These are phyloP conservation scores for Leucophenga maculata DNA, from an alignment of 2,888 invertebrate species.

Conservation along the genomic window DNA sequence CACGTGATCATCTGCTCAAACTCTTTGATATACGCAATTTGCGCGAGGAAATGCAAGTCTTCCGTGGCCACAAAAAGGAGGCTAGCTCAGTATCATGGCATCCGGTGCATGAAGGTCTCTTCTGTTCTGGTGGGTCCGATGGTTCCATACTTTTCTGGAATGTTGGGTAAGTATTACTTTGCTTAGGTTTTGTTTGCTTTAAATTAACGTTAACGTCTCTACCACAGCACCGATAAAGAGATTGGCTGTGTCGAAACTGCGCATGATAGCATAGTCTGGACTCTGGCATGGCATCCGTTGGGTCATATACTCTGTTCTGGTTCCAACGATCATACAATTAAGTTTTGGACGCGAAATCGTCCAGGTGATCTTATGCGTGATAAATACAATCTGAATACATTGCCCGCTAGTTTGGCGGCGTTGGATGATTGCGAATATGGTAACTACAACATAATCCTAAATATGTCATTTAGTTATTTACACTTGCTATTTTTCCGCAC, in stretches of 20 bases:
- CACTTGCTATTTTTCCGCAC: not conserved
- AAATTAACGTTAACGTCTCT: slow-evolving; percentile 29
- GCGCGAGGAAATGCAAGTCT: slow-evolving; percentile 95
- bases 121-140: slow-evolving; percentile 98
- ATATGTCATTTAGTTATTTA: not conserved
- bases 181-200: not conserved
- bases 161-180: slow-evolving; percentile 81
- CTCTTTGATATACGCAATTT: slow-evolving; percentile 97
- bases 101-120: slow-evolving; percentile 96
- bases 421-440: slow-evolving; percentile 81
- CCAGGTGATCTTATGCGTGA: slow-evolving; percentile 99
- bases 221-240: slow-evolving; percentile 91
- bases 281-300: slow-evolving; percentile 98
- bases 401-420: slow-evolving; percentile 86
- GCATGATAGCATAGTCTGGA: slow-evolving; percentile 99
- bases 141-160: slow-evolving; percentile 99
- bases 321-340: slow-evolving; percentile 99
- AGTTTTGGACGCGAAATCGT: slow-evolving; percentile 99
- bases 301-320: slow-evolving; percentile 99
- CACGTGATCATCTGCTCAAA: slow-evolving; percentile 96
- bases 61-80: slow-evolving; percentile 99
- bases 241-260: slow-evolving; percentile 98
- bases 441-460: slow-evolving; percentile 50
- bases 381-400: slow-evolving; percentile 94
- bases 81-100: slow-evolving; percentile 98